Conservation (phyloP, 2,888 invertebrate species). For the Pediacus dermestoides region DNA sequence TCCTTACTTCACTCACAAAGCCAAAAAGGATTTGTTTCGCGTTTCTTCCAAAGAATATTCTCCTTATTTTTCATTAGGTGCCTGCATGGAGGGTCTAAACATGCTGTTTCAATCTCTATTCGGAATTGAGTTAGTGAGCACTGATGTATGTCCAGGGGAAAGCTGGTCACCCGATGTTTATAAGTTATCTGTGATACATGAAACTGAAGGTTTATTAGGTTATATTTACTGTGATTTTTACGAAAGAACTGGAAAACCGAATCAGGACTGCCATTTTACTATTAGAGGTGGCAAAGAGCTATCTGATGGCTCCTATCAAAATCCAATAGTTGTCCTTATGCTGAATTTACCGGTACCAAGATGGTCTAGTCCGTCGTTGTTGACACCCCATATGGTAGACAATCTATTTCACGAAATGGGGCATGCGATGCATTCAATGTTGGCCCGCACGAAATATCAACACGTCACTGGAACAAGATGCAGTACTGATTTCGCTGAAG, state of each 20-base stretch:
- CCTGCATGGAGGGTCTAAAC: slow-evolving; percentile 96
- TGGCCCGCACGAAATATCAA: slow-evolving; percentile 91
- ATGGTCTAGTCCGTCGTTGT: slow-evolving; percentile 71
- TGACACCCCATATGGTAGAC: slow-evolving; percentile 83
- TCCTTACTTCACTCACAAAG: slow-evolving; percentile 75
- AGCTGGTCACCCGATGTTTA: slow-evolving; percentile 71
- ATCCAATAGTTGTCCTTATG: slow-evolving; percentile 91
- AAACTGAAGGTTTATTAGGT: slow-evolving; percentile 77
- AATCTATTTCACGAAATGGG: slow-evolving; percentile 99
- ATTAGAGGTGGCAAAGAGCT: slow-evolving; percentile 87
- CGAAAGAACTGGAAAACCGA: slow-evolving; percentile 84
- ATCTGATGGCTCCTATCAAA: slow-evolving; percentile 79
- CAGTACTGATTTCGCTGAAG: slow-evolving; percentile 97
- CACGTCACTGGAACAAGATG: slow-evolving; percentile 97
- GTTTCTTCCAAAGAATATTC: slow-evolving; percentile 70
- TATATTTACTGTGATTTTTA: slow-evolving; percentile 97
- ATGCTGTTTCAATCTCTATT: slow-evolving; percentile 79
- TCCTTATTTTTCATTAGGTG: slow-evolving; percentile 87
- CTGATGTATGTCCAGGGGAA: slow-evolving; percentile 74
- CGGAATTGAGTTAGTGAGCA: slow-evolving; percentile 72
- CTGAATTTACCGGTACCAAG: slow-evolving; percentile 77
- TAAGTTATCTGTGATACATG: slow-evolving; percentile 87
- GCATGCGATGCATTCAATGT: slow-evolving; percentile 98
- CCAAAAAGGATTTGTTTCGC: slow-evolving; percentile 67
- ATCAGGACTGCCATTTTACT: slow-evolving; percentile 98